A percentile compares a stretch with the other conserved stretches of the same genome.
These are phyloP conservation scores for Drosophila infuscata DNA, from an alignment of 2,888 invertebrate species.

Conservation along the genomic window DNA sequence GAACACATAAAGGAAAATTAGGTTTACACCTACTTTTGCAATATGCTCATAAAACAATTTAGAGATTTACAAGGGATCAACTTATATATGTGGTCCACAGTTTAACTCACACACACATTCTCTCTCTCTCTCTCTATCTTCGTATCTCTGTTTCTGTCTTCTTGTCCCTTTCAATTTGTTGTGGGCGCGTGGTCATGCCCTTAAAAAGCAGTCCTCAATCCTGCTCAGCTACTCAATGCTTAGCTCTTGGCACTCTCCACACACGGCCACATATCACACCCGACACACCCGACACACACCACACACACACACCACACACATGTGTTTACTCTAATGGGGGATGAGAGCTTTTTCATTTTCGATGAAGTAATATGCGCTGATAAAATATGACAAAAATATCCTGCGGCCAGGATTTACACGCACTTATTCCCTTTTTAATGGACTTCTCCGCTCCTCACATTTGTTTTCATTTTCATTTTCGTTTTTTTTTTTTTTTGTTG, in stretches of 20 bases:
- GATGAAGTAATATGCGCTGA: constrained; percentile 78
- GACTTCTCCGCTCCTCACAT: constrained; percentile 45
- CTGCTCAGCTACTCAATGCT: constrained; percentile 36
- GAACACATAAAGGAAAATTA: constrained; percentile 71
- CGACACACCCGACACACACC: constrained; percentile 11
- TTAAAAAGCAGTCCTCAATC: constrained; percentile 50
- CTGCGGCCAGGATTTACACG: constrained; percentile 76
- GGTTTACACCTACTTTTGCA: constrained; percentile 77
- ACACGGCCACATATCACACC: neutral
- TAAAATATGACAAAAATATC: constrained; percentile 73
- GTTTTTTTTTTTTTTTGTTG: neutral
- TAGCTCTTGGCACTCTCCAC: constrained; percentile 27
- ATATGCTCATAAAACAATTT: constrained; percentile 79
- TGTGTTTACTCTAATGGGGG: constrained; percentile 63
- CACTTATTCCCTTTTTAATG: constrained; percentile 81
- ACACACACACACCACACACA: constrained; percentile 19
- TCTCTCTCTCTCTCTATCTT: neutral
- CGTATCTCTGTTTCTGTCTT: neutral
- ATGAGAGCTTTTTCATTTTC: constrained; percentile 64
- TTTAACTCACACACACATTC: neutral
- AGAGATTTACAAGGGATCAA: constrained; percentile 77
- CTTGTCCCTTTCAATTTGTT: constrained; percentile 6
- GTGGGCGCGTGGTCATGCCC: constrained; percentile 45
- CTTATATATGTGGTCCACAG: constrained; percentile 53
- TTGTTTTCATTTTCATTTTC: constrained; percentile 26